phyloP scores from a whole-genome alignment of 2,888 invertebrate genomes.

The Apodemia hepburni region DNA sequence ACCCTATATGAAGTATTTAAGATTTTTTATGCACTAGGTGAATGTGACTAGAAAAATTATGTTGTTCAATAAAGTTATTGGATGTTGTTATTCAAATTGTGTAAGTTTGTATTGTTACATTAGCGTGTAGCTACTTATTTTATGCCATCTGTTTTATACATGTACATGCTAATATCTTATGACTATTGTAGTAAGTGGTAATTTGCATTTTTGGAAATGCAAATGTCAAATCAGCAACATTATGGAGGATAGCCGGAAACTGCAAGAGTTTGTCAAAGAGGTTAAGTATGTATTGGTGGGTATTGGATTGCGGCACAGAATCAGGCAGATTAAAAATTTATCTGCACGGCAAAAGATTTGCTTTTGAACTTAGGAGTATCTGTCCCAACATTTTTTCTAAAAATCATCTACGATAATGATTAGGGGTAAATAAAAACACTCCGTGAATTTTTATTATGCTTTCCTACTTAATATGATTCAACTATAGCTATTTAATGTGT shows the following conservation, averaged over 20 bases:
- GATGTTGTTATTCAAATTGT: constrained; percentile 61
- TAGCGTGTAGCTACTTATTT: constrained; percentile 44
- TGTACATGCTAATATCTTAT: constrained; percentile 11
- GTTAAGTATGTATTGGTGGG: constrained; percentile 1
- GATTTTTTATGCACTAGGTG: constrained; percentile 54
- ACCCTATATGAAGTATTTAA: constrained; percentile 12
- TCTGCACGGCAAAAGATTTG: neutral
- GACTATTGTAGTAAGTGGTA: constrained; percentile 13
- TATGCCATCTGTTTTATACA: constrained; percentile 4
- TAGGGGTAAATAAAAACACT: no score
- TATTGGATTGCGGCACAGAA: neutral
- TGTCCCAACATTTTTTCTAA: no score
- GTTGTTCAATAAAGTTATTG: constrained; percentile 45
- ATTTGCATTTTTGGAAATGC: constrained; percentile 13
- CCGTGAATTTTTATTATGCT: no score
- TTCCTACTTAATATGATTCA: no score
- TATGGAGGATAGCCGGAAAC: neutral
- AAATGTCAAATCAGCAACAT: constrained; percentile 13
- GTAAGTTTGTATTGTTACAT: constrained; percentile 52
- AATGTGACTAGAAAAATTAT: constrained; percentile 47
- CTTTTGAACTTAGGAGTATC: constrained; percentile 3
- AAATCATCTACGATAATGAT: no score
- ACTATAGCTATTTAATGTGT: no score
- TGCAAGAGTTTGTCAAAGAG: constrained; percentile 2
- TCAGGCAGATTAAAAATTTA: no score